Base-by-base conservation (phyloP, 2,888 invertebrate genomes). In the Pollenia griseotomentosa region DNA sequence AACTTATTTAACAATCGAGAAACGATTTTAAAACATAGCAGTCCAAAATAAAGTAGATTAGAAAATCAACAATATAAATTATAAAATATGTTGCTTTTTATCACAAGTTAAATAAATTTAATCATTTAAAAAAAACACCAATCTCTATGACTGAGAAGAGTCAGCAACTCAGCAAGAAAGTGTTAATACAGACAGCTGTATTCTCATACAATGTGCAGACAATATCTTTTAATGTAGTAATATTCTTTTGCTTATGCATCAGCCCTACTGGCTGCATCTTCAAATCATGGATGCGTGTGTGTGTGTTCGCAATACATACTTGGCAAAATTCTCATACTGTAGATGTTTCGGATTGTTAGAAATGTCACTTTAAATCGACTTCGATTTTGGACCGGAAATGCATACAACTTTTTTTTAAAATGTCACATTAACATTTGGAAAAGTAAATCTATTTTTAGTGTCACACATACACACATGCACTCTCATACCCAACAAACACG, bases 381-480 rank as follows among this genome's bases (percentile, higher is more conserved):
- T 75, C 74, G 79, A 83, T 65, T 79, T 83, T 79, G 57, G 83
- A 75, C 63, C 79, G 86, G 74, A 83, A 86, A 86, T 83, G 33
- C 83, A 65, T 83, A 70, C 83, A 83, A 86, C 74, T 86, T 70
- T 83, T 70, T 83, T 86, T 83, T 51, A 65, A 79, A 83, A 75
- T 86, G 79, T 83, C 86, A 86, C 70, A 83, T 79, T 86, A 74
- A 14, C 73, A 74, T 83, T 74, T 74, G 33, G 42, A 40, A 77
- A 73, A 78, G 44, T 85, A 73, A 78, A 78, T 78, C 71, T 65
- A 71, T 55, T 65, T 23, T 63, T 8, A 48, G 8, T 44, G 51
- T 71, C 4, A 19, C n/a, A 65, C 12, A 42, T 33, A 55, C 44
- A n/a, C 19, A 65, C 14, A 78, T 44, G 12, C 40, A 59, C 44